Percentiles rank a stretch among this genome's conserved stretches.
These are phyloP conservation scores for Gorsachius goisagi DNA, from an alignment of 2,113 vertebrate species.

Conservation along the genomic window DNA sequence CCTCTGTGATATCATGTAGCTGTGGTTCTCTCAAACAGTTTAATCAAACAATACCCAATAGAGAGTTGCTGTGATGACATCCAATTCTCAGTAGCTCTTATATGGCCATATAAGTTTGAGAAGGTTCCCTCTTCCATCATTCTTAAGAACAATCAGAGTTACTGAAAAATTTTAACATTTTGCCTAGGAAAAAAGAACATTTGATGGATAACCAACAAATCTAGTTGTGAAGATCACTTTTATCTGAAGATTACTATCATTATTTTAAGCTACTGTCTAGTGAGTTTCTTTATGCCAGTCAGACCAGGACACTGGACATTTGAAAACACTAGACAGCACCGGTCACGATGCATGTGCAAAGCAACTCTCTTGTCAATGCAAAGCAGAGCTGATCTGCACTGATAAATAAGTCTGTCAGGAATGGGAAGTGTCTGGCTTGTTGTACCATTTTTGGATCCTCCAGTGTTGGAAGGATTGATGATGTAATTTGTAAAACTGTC, in stretches of 20 bases:
- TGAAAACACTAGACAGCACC: neutral
- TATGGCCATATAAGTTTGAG: rapidly evolving
- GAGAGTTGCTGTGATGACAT: neutral
- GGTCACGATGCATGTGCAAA: neutral
- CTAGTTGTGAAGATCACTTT: neutral
- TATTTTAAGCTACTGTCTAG: neutral
- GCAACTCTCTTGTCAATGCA: neutral
- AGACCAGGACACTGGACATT: neutral
- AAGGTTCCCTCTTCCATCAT: neutral
- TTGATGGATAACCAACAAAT: neutral
- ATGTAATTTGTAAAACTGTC: neutral
- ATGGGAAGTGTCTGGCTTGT: neutral
- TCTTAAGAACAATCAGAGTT: neutral
- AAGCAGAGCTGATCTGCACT: neutral
- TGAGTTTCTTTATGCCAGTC: neutral
- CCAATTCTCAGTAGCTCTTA: neutral
- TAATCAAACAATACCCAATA: neutral
- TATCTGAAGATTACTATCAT: neutral
- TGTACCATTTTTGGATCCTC: neutral
- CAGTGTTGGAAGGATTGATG: neutral
- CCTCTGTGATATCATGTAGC: neutral
- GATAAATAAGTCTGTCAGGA: neutral
- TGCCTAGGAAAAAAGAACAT: neutral
- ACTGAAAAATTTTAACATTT: neutral
- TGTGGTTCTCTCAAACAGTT: neutral